Conservation (phyloP, 2,113 vertebrate species). For the Patagioenas fasciata region DNA sequence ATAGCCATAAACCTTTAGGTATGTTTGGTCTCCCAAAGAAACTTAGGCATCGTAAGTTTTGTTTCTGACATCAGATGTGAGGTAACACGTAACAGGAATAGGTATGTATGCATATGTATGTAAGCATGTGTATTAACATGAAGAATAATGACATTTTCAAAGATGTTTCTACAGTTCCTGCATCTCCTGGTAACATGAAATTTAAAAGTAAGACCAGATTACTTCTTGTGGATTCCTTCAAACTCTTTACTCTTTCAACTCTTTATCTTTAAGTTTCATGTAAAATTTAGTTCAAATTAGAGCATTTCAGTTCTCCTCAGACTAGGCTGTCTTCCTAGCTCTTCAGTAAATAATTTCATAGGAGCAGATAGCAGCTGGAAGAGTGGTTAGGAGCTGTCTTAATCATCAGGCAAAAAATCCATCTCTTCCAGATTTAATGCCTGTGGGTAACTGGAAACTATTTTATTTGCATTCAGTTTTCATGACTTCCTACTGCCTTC, state of each 20-base stretch:
- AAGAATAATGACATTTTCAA: background rate
- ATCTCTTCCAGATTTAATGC: conserved; percentile 1
- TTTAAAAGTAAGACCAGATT: background rate
- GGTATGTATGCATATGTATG: background rate
- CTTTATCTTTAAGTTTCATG: background rate
- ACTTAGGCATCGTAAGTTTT: background rate
- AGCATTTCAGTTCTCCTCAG: background rate
- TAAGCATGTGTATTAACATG: background rate
- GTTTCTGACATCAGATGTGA: background rate
- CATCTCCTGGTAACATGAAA: background rate
- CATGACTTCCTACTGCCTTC: background rate
- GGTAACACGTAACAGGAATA: background rate
- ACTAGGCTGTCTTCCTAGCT: background rate
- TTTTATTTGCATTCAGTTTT: conserved; percentile 29
- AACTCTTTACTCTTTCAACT: background rate
- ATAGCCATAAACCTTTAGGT: background rate
- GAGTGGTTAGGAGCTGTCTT: background rate
- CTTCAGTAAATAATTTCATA: conserved; percentile 18
- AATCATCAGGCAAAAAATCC: conserved; percentile 1
- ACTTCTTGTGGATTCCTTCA: background rate
- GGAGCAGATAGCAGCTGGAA: background rate
- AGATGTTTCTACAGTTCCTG: background rate
- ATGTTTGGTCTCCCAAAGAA: background rate
- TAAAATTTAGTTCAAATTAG: background rate
- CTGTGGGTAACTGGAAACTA: background rate